Percentiles rank a stretch among this genome's conserved stretches.
Conservation (phyloP, 2,113 vertebrate species). For the Myxocyprinus asiaticus region DNA sequence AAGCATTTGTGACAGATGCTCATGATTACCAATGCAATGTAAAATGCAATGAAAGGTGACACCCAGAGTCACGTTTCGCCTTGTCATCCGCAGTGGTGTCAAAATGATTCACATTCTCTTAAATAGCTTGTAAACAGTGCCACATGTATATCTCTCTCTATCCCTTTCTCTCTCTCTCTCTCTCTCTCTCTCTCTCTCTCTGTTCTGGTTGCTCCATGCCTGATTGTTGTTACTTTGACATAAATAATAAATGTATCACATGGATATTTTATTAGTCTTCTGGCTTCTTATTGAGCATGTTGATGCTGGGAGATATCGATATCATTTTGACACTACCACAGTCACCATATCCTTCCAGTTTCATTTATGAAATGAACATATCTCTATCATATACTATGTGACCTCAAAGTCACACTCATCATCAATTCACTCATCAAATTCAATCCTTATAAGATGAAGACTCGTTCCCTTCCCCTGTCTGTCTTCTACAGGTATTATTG, state of each 20-base stretch:
- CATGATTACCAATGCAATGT: conserved; percentile 24
- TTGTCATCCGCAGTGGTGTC: conserved; percentile 45
- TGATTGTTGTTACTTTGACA: conserved; percentile 1
- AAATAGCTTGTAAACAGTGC: neutral
- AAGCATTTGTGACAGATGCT: conserved; percentile 26
- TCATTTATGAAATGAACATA: neutral
- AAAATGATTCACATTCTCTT: conserved; percentile 48
- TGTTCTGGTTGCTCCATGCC: neutral
- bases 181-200: neutral
- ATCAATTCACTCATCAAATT: too few relatives aligned
- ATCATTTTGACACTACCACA: neutral
- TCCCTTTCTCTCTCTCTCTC: neutral
- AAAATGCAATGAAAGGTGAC: conserved; percentile 47
- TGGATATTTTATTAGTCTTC: conserved; percentile 27
- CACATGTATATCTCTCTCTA: neutral
- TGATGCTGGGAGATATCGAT: neutral
- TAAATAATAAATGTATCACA: conserved; percentile 42
- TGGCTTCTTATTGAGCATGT: conserved; percentile 23
- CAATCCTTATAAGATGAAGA: neutral
- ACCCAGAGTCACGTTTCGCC: conserved; percentile 40
- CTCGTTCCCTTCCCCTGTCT: conserved; percentile 12
- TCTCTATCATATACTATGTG: too few relatives aligned
- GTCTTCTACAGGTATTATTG: conserved; percentile 83
- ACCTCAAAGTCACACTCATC: too few relatives aligned
- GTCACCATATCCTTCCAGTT: neutral